Base-by-base conservation (phyloP, 2,888 invertebrate species). In the Bibio marci region DNA sequence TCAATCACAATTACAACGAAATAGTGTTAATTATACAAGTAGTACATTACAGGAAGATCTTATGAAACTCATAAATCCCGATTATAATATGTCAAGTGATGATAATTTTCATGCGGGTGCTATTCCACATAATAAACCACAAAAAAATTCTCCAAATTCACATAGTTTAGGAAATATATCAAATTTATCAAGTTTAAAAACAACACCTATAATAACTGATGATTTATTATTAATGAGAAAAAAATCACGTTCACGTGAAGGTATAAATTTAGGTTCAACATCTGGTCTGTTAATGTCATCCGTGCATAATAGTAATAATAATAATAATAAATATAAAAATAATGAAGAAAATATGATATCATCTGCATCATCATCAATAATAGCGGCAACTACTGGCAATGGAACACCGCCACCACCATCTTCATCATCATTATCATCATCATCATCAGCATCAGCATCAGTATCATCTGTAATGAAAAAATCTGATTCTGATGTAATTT, bases 61-160 rank as follows among this genome's bases (percentile, higher is more conserved):
- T 17, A 78, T 88, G 68, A 76, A 83, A 35, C 66, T 90, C 19
- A 90, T 90, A 52, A 82, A 83, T 60, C 86, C 85, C 0, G 86
- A 86, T 51, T 69, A 65, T 49, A 63, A 66, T 40, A 62, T 66
- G 42, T 34, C 43, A 7, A 45, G 43, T 38, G 56, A 59, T 18
- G 50, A 52, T 8, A 62, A 62, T 38, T 46, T 45, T 13, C 39
- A 43, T 33, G 41, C 43, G 43, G 44, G 41, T 28, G 43, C 34
- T 26, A 35, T 42, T 14, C 40, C 17, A 38, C 37, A 38, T 25
- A 41, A 37, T 13, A 46, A 48, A 42, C 35, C 41, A 15, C 43
- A 48, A 37, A 46, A 45, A 38, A 44, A 44, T 35, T 41, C 46
- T 17, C 43, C 44, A 3, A 48, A 46, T 34, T 49, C 47, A 42